Evolutionary conservation across 35 echinoderm and acorn worm genomes (phyloP), one percentile per base, ranked within the genome.

Genomic region (Apostichopus californicus): DNA sequence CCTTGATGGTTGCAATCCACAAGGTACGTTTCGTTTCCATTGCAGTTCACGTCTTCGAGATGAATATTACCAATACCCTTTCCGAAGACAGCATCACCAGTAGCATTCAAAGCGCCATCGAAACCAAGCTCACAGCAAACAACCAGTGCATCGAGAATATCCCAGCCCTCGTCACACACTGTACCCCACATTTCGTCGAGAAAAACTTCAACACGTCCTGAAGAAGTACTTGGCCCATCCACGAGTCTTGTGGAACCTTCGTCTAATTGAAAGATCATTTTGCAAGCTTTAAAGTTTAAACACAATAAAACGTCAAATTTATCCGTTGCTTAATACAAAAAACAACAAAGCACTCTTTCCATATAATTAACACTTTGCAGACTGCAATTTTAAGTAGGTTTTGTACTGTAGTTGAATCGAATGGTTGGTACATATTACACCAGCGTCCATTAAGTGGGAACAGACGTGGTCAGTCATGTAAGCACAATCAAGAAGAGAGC

Each of bases 111-210:
- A 46, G 80, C 80, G 55, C 34, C 15, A 53, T 15, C 8, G 28
- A 54, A 82, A 26, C 80, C 55, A 82, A 55, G 80, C 46, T 53
- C 12, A 82, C 46, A 52, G n/a, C 46, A 82, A 53, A 55, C 46
- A 5, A 82, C 77, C 5, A 57, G 11, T n/a, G 75, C 77, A 18
- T 90, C 93, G 6, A 20, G 14, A 18, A 22, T 60, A 66, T 70
- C 84, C 86, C 86, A 94, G 7, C 57, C 22, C 2, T 20, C 84
- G 57, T 6, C 77, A 90, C 93, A 94, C 9, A 78, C 93, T 54
- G 93, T 94, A 9, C 93, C 93, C 93, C 93, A 94, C 6, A 6
- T 21, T 1, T 5, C 71, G 71, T 73, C n/a, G 6, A 73, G 71
- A 5, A 73, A 73, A 18, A 73, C n/a, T 21, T 73, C 71, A 18